These are phyloP conservation scores for Augochlorella aurata DNA, from an alignment of 2,888 invertebrate species.

Conservation along the genomic window DNA sequence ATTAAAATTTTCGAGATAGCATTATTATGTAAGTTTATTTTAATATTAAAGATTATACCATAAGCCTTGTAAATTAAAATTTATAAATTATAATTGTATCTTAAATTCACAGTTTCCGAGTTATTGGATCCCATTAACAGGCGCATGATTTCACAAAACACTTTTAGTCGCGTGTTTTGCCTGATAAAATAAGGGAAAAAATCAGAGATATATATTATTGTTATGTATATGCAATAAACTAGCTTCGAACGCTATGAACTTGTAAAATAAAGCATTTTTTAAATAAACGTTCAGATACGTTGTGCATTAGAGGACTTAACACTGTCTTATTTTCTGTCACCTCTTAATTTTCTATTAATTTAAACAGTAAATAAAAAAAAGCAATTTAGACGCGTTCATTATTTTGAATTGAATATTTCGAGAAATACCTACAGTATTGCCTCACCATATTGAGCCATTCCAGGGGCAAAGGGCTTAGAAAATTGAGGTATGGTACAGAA, in stretches of 20 bases:
- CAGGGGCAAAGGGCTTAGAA: no score
- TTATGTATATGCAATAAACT: constrained; percentile 51
- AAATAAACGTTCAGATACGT: constrained; percentile 42
- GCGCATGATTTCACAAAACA: constrained; percentile 26
- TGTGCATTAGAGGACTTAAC: constrained; percentile 10
- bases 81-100: constrained; percentile 80
- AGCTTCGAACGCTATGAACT: constrained; percentile 39
- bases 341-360: not conserved
- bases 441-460: no score
- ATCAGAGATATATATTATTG: constrained; percentile 47
- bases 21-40: constrained; percentile 79
- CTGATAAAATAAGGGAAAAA: constrained; percentile 24
- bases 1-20: constrained; percentile 73
- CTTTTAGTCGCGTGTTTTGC: constrained; percentile 25
- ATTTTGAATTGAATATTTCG: constrained; percentile 17
- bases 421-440: not conserved
- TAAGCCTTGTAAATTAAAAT: constrained; percentile 81
- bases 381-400: not conserved
- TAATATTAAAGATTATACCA: constrained; percentile 77
- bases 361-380: not conserved
- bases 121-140: constrained; percentile 54
- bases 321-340: not conserved
- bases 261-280: constrained; percentile 60
- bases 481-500: no score
- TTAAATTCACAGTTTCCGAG: constrained; percentile 68